These are phyloP conservation scores for Subacronicta megacephala DNA, from an alignment of 2,888 invertebrate species.

Conservation along the genomic window DNA sequence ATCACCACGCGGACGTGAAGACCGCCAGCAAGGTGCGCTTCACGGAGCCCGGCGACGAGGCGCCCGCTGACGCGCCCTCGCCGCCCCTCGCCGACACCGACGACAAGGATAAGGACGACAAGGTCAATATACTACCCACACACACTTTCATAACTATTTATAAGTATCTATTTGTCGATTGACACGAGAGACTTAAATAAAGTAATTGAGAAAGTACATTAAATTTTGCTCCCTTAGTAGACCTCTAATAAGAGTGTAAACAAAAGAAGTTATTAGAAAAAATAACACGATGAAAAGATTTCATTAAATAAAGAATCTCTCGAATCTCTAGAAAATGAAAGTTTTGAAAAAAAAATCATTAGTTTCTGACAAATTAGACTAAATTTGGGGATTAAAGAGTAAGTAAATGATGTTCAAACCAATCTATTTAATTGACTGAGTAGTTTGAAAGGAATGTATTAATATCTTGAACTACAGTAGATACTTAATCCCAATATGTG, in stretches of 20 bases:
- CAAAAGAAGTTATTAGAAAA: no score
- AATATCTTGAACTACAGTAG: no score
- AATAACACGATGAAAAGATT: no score
- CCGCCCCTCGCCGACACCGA: slow-evolving; percentile 84
- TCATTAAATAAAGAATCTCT: no score
- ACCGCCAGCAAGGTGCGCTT: slow-evolving; percentile 96
- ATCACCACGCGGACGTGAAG: slow-evolving; percentile 95
- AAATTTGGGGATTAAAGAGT: no score
- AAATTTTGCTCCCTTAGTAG: not conserved
- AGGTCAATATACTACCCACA: slow-evolving; percentile 76
- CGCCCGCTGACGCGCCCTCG: slow-evolving; percentile 84
- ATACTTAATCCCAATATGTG: not conserved
- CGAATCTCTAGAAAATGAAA: no score
- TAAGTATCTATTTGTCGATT: slow-evolving; percentile 3
- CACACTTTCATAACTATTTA: not conserved
- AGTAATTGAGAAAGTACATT: not conserved
- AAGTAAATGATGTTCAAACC: no score
- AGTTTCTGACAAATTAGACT: no score
- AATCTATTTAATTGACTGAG: no score
- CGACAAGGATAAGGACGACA: slow-evolving; percentile 85
- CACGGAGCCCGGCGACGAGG: slow-evolving; percentile 91
- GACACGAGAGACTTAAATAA: not conserved
- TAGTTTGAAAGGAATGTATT: no score
- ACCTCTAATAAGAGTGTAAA: no score
- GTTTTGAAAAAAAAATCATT: not conserved